Percentiles rank a stretch among this genome's conserved stretches.
phyloP scores from a whole-genome alignment of 2,797 vertebrate species.

The Neostethus bicornis region DNA sequence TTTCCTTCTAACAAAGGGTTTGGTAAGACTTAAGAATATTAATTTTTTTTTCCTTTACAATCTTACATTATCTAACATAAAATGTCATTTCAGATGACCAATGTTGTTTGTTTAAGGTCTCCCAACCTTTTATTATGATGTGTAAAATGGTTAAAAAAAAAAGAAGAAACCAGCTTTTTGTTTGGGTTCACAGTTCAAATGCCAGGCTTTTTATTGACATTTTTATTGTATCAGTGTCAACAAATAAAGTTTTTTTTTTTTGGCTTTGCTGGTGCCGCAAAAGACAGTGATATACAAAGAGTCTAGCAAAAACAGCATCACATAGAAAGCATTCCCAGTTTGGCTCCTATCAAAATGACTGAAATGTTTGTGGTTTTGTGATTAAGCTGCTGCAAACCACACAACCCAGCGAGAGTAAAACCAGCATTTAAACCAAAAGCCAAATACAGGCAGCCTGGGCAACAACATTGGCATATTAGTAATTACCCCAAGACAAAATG shows the following conservation, averaged over 20 bases:
- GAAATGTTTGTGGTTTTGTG: constrained; percentile 79
- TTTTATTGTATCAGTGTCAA: constrained; percentile 68
- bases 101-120: too few relatives aligned
- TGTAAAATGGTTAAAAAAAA: too few relatives aligned
- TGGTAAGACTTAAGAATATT: not conserved
- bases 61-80: too few relatives aligned
- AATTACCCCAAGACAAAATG: constrained; percentile 81
- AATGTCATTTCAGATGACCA: too few relatives aligned
- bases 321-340: constrained; percentile 68
- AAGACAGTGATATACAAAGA: constrained; percentile 64
- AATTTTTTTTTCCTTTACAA: not conserved
- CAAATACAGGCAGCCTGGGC: constrained; percentile 79
- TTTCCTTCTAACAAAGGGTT: not conserved
- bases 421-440: constrained; percentile 79
- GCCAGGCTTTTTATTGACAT: constrained; percentile 28
- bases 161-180: too few relatives aligned
- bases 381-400: constrained; percentile 79
- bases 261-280: constrained; percentile 68
- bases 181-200: constrained; percentile 30
- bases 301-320: constrained; percentile 51
- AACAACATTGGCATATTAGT: constrained; percentile 82
- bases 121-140: too few relatives aligned
- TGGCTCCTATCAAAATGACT: constrained; percentile 82
- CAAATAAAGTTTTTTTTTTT: constrained; percentile 41
- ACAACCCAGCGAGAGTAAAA: constrained; percentile 76